Evolutionary conservation across 2,888 invertebrate species (phyloP).

Genomic region (Pharmacophagus antenor): DNA sequence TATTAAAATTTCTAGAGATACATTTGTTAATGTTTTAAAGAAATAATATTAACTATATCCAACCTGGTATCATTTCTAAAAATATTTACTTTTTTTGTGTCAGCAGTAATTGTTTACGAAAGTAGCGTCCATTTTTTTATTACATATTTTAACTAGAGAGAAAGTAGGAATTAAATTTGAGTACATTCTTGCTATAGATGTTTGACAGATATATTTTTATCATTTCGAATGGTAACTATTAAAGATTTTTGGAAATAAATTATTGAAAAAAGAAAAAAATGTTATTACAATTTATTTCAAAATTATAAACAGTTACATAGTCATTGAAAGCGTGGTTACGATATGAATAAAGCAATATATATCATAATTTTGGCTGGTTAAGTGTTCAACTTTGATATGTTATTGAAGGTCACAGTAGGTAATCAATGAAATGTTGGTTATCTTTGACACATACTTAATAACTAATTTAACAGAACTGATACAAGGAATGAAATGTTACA

Average conservation of each 20-base stretch:
- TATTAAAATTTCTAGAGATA: constrained; percentile 94
- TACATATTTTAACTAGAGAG: no score
- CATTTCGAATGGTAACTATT: no score
- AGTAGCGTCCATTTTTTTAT: no score
- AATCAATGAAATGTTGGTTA: background rate
- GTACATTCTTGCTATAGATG: no score
- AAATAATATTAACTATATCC: constrained; percentile 64
- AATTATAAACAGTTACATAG: constrained; percentile 2
- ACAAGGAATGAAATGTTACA: no score
- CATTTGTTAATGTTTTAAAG: constrained; percentile 95
- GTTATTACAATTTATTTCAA: constrained; percentile 45
- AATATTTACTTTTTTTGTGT: no score
- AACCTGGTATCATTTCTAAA: background rate
- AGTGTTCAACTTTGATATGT: background rate
- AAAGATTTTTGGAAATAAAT: no score
- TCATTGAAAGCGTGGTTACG: background rate
- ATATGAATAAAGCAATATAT: background rate
- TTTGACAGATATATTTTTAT: no score
- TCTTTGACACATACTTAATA: background rate
- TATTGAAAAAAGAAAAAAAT: background rate
- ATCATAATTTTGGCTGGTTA: background rate
- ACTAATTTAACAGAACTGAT: background rate
- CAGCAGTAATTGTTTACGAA: no score
- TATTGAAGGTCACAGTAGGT: background rate
- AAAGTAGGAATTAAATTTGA: no score